Evolutionary conservation across 2,888 invertebrate genomes (phyloP).

Genomic region (Heliconius hortense): DNA sequence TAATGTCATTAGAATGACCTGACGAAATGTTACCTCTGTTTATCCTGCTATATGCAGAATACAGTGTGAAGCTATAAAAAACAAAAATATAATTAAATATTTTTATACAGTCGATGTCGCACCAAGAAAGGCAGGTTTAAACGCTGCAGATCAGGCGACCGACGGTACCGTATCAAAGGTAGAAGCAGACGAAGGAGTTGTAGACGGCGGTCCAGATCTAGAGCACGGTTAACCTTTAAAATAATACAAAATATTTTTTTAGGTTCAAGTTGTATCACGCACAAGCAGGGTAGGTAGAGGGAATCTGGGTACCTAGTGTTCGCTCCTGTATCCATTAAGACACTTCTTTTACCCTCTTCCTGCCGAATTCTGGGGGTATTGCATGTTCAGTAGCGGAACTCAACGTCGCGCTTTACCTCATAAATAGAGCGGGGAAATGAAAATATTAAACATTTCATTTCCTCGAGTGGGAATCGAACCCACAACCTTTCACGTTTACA

Average conservation of each 20-base stretch:
- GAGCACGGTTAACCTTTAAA: conserved; percentile 28
- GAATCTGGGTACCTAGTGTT: background rate
- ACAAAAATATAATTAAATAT: background rate
- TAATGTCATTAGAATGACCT: too few relatives aligned
- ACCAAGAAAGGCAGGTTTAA: conserved; percentile 53
- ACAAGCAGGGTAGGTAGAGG: background rate
- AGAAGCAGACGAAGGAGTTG: conserved; percentile 42
- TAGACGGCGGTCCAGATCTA: conserved; percentile 40
- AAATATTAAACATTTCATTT: too few relatives aligned
- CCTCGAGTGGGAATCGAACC: too few relatives aligned
- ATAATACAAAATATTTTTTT: background rate
- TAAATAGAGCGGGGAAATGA: too few relatives aligned
- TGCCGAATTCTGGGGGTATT: too few relatives aligned
- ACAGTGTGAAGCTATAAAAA: too few relatives aligned
- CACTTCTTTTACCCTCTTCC: too few relatives aligned
- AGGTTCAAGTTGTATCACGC: background rate
- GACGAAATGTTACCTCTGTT: too few relatives aligned
- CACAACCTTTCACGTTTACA: background rate
- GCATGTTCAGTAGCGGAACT: too few relatives aligned
- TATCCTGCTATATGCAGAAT: too few relatives aligned
- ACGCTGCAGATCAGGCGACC: conserved; percentile 54
- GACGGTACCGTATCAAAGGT: conserved; percentile 50
- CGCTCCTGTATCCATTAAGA: too few relatives aligned
- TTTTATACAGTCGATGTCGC: conserved; percentile 55
- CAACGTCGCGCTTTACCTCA: too few relatives aligned